Conservation (phyloP, 2,888 invertebrate genomes). For the Agrilus mali region DNA sequence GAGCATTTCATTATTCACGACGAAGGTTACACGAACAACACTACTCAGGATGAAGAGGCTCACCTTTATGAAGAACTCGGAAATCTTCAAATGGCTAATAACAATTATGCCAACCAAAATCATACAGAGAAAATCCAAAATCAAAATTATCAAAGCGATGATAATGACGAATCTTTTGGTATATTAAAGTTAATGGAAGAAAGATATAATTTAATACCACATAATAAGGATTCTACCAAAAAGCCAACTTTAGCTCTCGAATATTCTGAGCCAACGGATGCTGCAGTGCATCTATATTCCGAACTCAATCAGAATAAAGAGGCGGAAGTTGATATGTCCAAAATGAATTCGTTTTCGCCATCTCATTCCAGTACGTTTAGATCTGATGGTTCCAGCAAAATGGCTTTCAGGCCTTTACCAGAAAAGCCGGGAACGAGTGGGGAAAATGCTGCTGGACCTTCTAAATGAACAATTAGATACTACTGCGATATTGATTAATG, state of each 20-base stretch:
- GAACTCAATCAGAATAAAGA: constrained; percentile 37
- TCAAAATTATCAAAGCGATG: constrained; percentile 9
- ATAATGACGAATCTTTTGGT: constrained; percentile 36
- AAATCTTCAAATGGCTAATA: constrained; percentile 34
- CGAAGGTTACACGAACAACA: constrained; percentile 46
- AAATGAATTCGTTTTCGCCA: constrained; percentile 17
- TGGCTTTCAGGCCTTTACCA: constrained; percentile 58
- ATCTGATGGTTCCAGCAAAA: constrained; percentile 36
- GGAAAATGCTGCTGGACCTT: constrained; percentile 16
- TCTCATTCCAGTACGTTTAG: constrained; percentile 10
- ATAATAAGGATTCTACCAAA: constrained; percentile 16
- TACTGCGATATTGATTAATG: neutral
- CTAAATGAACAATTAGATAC: constrained; percentile 2
- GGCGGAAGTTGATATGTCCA: constrained; percentile 11
- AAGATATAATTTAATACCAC: constrained; percentile 32
- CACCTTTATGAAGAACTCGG: constrained; percentile 39
- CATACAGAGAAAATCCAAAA: constrained; percentile 14
- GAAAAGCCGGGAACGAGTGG: constrained; percentile 40
- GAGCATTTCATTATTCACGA: constrained; percentile 62
- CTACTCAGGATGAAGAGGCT: constrained; percentile 32
- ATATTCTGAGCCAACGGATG: constrained; percentile 44
- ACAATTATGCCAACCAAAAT: constrained; percentile 3
- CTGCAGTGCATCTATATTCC: constrained; percentile 40
- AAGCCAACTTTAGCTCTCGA: constrained; percentile 34
- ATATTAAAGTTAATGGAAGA: constrained; percentile 50